A percentile compares a stretch with the other conserved stretches of the same genome.
phyloP scores from a whole-genome alignment of 2,113 vertebrate genomes.

The Psilopogon haemacephalus region DNA sequence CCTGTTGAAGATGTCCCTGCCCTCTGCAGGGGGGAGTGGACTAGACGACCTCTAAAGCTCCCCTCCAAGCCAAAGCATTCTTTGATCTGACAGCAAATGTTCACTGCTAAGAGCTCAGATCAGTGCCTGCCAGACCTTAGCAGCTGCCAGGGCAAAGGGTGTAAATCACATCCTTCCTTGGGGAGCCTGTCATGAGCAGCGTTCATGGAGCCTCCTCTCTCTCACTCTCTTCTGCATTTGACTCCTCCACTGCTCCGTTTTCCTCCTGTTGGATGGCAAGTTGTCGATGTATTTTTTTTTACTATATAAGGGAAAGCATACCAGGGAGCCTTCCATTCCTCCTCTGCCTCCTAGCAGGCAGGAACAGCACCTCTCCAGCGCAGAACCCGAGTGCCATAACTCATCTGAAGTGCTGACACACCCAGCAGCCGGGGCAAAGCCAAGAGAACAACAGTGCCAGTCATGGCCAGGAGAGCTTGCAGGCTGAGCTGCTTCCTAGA shows the following conservation, averaged over 20 bases:
- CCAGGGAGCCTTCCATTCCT: background rate
- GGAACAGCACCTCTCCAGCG: conserved; percentile 46
- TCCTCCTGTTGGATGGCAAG: background rate
- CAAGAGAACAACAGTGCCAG: background rate
- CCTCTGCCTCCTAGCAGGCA: background rate
- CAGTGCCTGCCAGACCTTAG: background rate
- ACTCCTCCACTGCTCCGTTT: background rate
- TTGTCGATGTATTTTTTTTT: conserved; percentile 36
- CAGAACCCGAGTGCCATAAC: background rate
- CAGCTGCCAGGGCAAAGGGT: background rate
- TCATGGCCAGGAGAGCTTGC: background rate
- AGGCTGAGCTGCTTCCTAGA: background rate
- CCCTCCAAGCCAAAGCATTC: background rate
- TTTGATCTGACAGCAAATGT: background rate
- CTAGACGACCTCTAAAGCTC: background rate
- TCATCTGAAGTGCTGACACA: background rate
- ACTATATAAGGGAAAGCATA: conserved; percentile 52
- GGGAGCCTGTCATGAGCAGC: background rate
- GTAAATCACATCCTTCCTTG: fast-evolving
- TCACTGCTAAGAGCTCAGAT: background rate
- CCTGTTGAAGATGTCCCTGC: background rate
- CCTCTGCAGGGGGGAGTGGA: background rate
- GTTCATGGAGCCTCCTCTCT: background rate
- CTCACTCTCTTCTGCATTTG: background rate
- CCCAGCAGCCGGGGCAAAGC: background rate